Evolutionary conservation across 2,113 vertebrate species (phyloP), one percentile per base, ranked within the genome.

Genomic region (Calidris pygmaea): DNA sequence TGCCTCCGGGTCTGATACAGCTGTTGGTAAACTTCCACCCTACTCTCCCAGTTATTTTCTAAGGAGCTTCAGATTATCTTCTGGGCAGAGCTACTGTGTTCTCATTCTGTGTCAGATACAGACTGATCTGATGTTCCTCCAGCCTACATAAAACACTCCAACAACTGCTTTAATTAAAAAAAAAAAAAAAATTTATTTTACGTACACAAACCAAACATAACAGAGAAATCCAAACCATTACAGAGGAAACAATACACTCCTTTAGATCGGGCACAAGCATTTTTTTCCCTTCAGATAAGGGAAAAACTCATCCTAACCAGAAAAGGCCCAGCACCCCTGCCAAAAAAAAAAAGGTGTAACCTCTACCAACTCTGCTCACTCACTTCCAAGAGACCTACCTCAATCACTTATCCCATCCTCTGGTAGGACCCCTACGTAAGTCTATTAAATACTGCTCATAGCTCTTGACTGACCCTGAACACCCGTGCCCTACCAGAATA

Each of bases 11-110:
- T 62, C 72, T 62, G 72, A 90, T 80, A 45, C 14, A 96, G 76
- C 32, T 93, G 79, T 72, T 85, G 58, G 63, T 92, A 90, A 92
- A 90, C 72, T 80, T 88, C 80, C 72, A 93, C 55, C 30, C 47
- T 62, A 32, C 59, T 70, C 22, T 84, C 39, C 39, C 71, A 91
- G 39, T 21, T 35, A 52, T 63, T 90, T 85, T 72, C 59, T 45
- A 48, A 70, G 34, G 53, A 93, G 12, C 50, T 90, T 90, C 62
- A 76, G 30, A 91, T 88, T 85, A 88, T 89, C 63, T 93, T 77
- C 63, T 50, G 23, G n/a, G 58, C 20, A 68, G 35, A 60, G 47
- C 48, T 78, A 89, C 52, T 74, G 7, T 52, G 60, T 82, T 91
- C 32, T 67, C 30, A 17, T 58, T 75, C 47, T 71, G 5, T 14